Conservation (phyloP, 2,888 invertebrate species). For the Fragum fragum region DNA sequence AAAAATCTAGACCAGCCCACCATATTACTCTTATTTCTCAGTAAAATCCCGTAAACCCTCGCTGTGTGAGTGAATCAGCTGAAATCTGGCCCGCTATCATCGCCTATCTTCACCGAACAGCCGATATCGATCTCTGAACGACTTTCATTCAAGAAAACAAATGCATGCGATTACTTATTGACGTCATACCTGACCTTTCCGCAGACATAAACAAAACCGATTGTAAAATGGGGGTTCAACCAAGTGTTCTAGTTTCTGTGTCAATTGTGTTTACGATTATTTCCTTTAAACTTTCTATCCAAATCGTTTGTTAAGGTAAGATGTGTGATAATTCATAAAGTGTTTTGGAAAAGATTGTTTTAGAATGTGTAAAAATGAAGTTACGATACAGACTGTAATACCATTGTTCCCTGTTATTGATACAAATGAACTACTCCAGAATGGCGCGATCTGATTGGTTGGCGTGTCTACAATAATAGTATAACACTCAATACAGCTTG, state of each 20-base stretch:
- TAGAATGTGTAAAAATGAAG: background rate
- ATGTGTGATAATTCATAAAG: background rate
- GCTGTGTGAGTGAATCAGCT: background rate
- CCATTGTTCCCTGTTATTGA: constrained; percentile 11
- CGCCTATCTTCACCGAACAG: background rate
- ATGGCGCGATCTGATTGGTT: constrained; percentile 58
- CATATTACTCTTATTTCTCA: background rate
- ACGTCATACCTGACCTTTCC: constrained; percentile 66
- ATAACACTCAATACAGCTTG: constrained; percentile 39
- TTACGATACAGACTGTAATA: background rate
- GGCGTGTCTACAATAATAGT: constrained; percentile 43
- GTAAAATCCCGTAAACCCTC: background rate
- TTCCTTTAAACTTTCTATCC: background rate
- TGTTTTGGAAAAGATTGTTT: background rate
- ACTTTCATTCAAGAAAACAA: constrained; percentile 66
- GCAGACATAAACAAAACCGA: constrained; percentile 46
- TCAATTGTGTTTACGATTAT: background rate
- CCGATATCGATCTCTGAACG: constrained; percentile 39
- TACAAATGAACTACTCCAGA: constrained; percentile 17
- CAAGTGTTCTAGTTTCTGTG: constrained; percentile 28
- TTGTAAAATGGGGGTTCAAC: constrained; percentile 16
- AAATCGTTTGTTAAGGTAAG: background rate
- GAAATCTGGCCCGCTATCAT: background rate
- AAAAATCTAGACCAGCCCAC: too few relatives aligned
- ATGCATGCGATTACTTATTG: constrained; percentile 66